Conservation (phyloP, 2,113 vertebrate species). For the Sciurus niger region DNA sequence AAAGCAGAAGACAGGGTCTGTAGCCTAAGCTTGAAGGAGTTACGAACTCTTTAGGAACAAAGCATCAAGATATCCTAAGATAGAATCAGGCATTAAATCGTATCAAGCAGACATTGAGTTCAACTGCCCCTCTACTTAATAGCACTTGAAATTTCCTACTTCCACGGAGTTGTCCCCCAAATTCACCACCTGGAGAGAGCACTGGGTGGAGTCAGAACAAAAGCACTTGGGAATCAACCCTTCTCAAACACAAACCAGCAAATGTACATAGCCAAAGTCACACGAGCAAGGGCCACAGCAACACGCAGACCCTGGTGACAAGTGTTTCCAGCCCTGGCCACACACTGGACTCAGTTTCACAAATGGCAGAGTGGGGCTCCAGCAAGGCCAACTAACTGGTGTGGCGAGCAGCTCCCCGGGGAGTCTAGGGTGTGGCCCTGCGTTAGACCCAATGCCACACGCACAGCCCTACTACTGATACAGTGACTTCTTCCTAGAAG, state of each 20-base stretch:
- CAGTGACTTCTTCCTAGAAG: not conserved
- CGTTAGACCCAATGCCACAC: too few species aligned
- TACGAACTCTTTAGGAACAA: not conserved
- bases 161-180: not conserved
- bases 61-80: not conserved
- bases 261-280: too few species aligned
- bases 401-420: not conserved
- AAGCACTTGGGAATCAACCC: not conserved
- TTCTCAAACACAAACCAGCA: not conserved
- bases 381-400: fast-evolving
- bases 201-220: not conserved
- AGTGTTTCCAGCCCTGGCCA: not conserved
- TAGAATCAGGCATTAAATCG: not conserved
- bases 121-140: not conserved
- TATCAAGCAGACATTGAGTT: too few species aligned
- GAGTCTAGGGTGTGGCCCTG: fast-evolving
- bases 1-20: not conserved
- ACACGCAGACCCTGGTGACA: not conserved
- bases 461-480: not conserved
- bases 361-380: fast-evolving
- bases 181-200: not conserved
- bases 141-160: too few species aligned
- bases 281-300: not conserved
- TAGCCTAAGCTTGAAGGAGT: not conserved
- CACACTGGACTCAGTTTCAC: not conserved